These are phyloP conservation scores for Falcaria lacertinaria DNA, from an alignment of 2,888 invertebrate species.

Conservation along the genomic window DNA sequence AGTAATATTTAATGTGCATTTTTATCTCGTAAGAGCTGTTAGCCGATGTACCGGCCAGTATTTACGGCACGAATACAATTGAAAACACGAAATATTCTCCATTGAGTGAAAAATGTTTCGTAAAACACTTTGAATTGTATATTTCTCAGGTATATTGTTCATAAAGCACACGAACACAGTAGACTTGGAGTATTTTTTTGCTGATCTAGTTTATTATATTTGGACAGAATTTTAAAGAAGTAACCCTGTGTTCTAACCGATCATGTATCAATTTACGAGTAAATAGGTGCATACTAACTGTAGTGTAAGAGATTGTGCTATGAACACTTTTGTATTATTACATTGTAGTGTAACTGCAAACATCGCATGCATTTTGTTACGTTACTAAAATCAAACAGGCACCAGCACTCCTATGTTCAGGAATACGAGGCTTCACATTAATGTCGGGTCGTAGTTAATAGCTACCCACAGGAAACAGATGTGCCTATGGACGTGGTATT, in stretches of 20 bases:
- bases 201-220: slow-evolving; percentile 38
- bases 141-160: slow-evolving; percentile 54
- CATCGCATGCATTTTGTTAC: not conserved
- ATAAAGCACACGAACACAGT: slow-evolving; percentile 41
- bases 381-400: not conserved
- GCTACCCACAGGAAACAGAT: not conserved
- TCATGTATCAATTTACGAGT: slow-evolving; percentile 22
- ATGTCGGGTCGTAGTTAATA: not conserved
- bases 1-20: slow-evolving; percentile 37
- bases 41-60: slow-evolving; percentile 70
- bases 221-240: not conserved
- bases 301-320: slow-evolving; percentile 31
- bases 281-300: slow-evolving; percentile 13
- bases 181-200: slow-evolving; percentile 50
- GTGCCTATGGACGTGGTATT: not conserved
- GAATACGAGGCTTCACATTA: not conserved
- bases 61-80: slow-evolving; percentile 49
- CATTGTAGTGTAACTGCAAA: slow-evolving; percentile 3
- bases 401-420: too few relatives aligned
- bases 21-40: slow-evolving; percentile 56
- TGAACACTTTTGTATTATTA: slow-evolving; percentile 20
- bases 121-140: slow-evolving; percentile 56
- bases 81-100: slow-evolving; percentile 34
- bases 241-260: not conserved
- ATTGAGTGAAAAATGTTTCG: slow-evolving; percentile 44